phyloP scores from a whole-genome alignment of 92 coral and sea anemone genomes.

The Porites rus region DNA sequence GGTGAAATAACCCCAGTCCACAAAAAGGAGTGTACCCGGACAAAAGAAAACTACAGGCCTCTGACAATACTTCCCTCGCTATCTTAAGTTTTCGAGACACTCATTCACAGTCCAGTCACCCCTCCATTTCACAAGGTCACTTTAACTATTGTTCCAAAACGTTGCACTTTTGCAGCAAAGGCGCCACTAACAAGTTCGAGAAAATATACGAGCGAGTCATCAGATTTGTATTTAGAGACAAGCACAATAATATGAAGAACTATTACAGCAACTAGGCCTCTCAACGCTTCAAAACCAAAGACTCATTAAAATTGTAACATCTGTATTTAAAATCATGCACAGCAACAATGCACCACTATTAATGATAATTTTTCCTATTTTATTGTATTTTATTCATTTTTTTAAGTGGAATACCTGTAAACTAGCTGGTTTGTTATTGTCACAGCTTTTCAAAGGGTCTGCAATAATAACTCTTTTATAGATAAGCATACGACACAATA shows the following conservation, averaged over 20 bases:
- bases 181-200: background rate
- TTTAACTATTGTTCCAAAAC: background rate
- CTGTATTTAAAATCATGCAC: too few relatives aligned
- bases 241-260: background rate
- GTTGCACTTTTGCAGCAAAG: background rate
- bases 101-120: constrained; percentile 37
- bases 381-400: too few relatives aligned
- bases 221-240: background rate
- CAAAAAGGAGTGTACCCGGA: constrained; percentile 47
- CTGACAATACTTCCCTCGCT: constrained; percentile 50
- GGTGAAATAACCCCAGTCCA: constrained; percentile 53
- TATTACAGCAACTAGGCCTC: background rate
- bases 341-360: too few relatives aligned
- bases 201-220: background rate
- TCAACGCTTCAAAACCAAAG: background rate
- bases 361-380: too few relatives aligned
- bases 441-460: too few relatives aligned
- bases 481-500: too few relatives aligned
- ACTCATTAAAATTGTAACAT: background rate
- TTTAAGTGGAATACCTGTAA: too few relatives aligned
- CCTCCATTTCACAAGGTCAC: background rate
- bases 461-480: too few relatives aligned
- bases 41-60: constrained; percentile 58
- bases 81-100: background rate
- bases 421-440: too few relatives aligned